Conservation (phyloP, 2,113 vertebrate species). For the Orientallactaga bullata region DNA sequence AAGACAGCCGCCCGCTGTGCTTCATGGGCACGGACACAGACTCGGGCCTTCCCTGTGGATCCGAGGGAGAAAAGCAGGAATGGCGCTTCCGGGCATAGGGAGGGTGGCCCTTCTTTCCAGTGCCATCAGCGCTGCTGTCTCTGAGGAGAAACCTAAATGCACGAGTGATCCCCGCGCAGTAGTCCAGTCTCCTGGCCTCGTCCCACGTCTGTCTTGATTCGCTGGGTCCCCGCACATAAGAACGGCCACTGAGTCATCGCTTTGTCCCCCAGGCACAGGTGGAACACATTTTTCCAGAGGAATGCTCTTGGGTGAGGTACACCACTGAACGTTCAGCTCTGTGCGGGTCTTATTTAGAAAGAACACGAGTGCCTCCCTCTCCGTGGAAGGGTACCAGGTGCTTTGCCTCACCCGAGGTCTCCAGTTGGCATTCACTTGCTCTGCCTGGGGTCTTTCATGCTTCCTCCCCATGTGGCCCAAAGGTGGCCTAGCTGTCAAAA, state of each 20-base stretch:
- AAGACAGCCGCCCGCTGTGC: background rate
- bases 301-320: conserved; percentile 40
- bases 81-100: fast-evolving
- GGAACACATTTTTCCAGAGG: conserved; percentile 27
- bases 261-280: background rate
- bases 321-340: conserved; percentile 28
- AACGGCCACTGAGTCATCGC: background rate
- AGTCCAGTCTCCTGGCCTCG: background rate
- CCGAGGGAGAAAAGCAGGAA: background rate
- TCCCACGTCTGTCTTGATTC: background rate
- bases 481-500: conserved; percentile 87
- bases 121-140: conserved; percentile 24
- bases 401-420: background rate
- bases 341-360: conserved; percentile 34
- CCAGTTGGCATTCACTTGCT: background rate
- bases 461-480: background rate
- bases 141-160: background rate
- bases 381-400: background rate
- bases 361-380: background rate
- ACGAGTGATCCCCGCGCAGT: background rate
- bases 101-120: conserved; percentile 1
- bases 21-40: background rate
- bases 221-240: background rate
- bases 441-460: background rate
- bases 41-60: background rate